Base-by-base conservation (phyloP, 2,113 vertebrate species). In the Lophura nycthemera region DNA sequence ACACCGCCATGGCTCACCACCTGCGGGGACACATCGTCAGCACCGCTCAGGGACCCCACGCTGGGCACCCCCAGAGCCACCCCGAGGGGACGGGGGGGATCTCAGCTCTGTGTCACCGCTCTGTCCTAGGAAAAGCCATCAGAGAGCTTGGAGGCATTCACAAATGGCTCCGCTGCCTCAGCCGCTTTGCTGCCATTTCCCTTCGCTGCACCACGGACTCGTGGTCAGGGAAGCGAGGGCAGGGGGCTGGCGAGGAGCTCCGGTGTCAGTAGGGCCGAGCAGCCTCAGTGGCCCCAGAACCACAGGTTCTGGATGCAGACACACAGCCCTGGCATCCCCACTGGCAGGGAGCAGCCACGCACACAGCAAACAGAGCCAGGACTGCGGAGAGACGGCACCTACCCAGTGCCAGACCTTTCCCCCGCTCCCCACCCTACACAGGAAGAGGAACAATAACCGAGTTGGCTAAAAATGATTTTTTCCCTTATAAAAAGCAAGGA, bases 1-100 rank as follows among this genome's bases (percentile, higher is more conserved):
- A 99, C 97, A 99, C 98, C 3, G 99, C 99, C 99, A 99, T 99
- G 97, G 97, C 98, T 97, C 95, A 97, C 93, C 96, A 98, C 98
- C 99, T 99, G 96, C 4, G 2, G 59, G 14, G 36, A 79, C 8
- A 66, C 0, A n/a, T 12, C 32, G 18, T 59, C 56, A 59, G 54
- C 52, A 17, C 52, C 15, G 15, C 15, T 15, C 15, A 8, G 52
- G 27, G 52, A 54, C 52, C 16, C 15, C 4, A 5, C 36, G 11
- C 60, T 10, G 24, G 10, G 36, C 24, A 36, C 86, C 61, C 69
- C 91, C 19, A 4, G 63, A 4, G 1, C 83, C 1, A 8, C 17
- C 64, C 65, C 67, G 29, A 21, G 70, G 34, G 32, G 54, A 38
- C 47, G 29, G n/a, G 7, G 34, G 38, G 45, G 42, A 77, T 30